Base-by-base conservation (phyloP, 2,113 vertebrate genomes). In the Gallinago paraguaiae region DNA sequence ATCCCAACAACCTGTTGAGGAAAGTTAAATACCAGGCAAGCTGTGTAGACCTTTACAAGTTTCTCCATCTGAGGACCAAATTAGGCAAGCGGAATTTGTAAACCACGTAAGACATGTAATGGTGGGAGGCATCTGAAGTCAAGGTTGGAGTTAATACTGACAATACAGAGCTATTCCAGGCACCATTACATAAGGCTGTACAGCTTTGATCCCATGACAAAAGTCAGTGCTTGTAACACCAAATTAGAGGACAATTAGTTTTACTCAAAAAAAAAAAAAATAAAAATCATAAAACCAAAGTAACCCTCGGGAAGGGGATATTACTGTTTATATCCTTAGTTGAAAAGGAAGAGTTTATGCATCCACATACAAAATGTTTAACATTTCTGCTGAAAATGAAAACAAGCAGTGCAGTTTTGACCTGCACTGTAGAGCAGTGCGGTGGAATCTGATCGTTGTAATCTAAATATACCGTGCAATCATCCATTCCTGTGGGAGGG, bases 401-500 rank as follows among this genome's bases (percentile, higher is more conserved):
- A 97, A 94, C 88, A 94, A 86, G 51, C n/a, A 86, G 30, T 23
- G 69, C 6, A 54, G 37, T 91, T 88, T 88, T 92, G 83, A 91
- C 76, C 65, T 86, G 60, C 80, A 35, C 31, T 77, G 24, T 70
- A 53, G 61, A 70, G 46, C 7, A 8, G 6, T 64, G 8, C 56
- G 53, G 64, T 60, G 7, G 85, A 74, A 56, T 87, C 35, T 90
- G 64, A 69, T 88, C 6, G 0, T n/a, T 84, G 63, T 88, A 95
- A 70, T 90, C 59, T 90, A 96, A 95, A 92, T 83, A 97, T 80
- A 93, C 18, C 37, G 35, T 60, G 69, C 54, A 50, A 97, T 61
- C n/a, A 87, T 31, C 18, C 53, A 59, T 81, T 93, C 77, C 71
- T 90, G 63, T 77, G 57, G 89, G 86, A 86, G 57, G 20, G 30